A percentile compares a stretch with the other conserved stretches of the same genome.
Evolutionary conservation across 2,888 invertebrate species (phyloP).

Genomic region (Machimus rusticus): DNA sequence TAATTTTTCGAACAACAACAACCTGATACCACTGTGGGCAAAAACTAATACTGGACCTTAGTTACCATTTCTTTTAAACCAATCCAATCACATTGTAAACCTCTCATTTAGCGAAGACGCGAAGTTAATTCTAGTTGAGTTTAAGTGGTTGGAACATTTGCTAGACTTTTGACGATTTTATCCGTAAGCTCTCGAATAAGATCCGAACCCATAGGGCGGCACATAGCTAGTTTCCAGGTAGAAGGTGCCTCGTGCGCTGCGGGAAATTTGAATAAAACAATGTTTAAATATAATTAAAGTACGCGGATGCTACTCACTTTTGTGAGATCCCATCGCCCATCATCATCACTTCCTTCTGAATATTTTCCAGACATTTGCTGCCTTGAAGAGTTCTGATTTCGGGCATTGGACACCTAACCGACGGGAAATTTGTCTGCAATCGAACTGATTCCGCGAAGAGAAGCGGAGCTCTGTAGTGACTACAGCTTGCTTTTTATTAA

Average conservation of each 20-base stretch:
- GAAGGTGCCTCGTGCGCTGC: slow-evolving; percentile 55
- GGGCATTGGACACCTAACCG: slow-evolving; percentile 54
- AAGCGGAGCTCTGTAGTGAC: slow-evolving; percentile 59
- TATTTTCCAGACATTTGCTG: slow-evolving; percentile 31
- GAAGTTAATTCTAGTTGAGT: neutral
- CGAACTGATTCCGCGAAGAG: slow-evolving; percentile 60
- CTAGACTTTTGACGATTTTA: neutral
- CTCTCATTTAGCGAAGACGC: neutral
- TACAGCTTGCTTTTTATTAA: slow-evolving; percentile 54
- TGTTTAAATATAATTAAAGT: neutral
- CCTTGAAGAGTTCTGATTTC: slow-evolving; percentile 35
- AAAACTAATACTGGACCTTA: neutral
- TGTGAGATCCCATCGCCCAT: slow-evolving; percentile 59
- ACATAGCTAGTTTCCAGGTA: slow-evolving; percentile 57
- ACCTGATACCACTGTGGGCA: neutral
- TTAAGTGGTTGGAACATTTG: neutral
- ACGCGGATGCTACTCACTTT: slow-evolving; percentile 51
- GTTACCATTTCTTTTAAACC: neutral
- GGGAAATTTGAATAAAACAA: neutral
- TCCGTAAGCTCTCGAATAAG: slow-evolving; percentile 42
- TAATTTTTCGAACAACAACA: neutral
- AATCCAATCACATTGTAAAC: neutral
- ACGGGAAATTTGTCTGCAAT: slow-evolving; percentile 55
- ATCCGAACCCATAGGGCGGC: slow-evolving; percentile 56
- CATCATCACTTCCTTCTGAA: slow-evolving; percentile 49